A percentile compares a stretch with the other conserved stretches of the same genome.
These are phyloP conservation scores for Bambusicola thoracicus DNA, from an alignment of 2,113 vertebrate genomes.

Conservation along the genomic window DNA sequence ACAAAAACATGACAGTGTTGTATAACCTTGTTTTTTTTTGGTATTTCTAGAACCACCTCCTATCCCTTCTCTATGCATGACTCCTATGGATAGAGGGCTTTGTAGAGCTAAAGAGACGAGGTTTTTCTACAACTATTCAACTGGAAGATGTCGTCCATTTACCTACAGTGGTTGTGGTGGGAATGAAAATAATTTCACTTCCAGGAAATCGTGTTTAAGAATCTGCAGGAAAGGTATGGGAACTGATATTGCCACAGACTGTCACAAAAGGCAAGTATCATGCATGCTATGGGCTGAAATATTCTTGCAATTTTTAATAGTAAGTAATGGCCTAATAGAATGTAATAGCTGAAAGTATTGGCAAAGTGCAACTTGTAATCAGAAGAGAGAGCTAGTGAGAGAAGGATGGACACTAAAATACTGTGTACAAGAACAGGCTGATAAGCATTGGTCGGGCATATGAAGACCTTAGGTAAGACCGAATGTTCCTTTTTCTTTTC, in stretches of 20 bases:
- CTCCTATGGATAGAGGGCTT: conserved; percentile 75
- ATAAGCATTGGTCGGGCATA: background rate
- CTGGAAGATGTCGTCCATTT: conserved; percentile 80
- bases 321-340: background rate
- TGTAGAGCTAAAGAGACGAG: conserved; percentile 77
- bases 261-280: background rate
- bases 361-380: background rate
- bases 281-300: background rate
- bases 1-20: background rate
- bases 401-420: background rate
- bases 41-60: conserved; percentile 63
- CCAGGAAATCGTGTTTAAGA: conserved; percentile 77
- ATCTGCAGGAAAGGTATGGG: conserved; percentile 80
- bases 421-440: background rate
- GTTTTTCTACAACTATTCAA: conserved; percentile 79
- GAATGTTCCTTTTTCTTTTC: background rate
- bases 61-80: conserved; percentile 73
- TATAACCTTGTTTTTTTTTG: conserved; percentile 20
- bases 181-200: conserved; percentile 89
- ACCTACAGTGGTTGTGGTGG: conserved; percentile 89
- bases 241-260: background rate
- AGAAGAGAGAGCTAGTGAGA: conserved; percentile 27
- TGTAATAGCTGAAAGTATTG: background rate
- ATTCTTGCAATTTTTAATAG: background rate
- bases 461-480: conserved; percentile 17